Percentiles rank a stretch among this genome's conserved stretches.
Conservation (phyloP, 1,140 invertebrate species). For the Drosophila rufa region DNA sequence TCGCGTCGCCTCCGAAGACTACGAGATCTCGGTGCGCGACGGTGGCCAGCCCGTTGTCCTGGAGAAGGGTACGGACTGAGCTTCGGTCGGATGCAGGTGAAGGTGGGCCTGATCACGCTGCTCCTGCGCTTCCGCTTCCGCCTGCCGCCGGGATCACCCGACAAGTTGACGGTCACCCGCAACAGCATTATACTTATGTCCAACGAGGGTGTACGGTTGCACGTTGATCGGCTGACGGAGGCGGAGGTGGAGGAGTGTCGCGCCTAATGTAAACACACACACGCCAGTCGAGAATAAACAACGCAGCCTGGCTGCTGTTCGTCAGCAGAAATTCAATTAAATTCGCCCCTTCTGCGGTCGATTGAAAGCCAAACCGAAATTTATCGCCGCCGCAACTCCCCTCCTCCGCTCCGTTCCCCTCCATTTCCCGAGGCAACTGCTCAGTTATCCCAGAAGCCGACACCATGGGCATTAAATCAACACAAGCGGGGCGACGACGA, state of each 20-base stretch:
- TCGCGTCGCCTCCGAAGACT: slow-evolving; percentile 85
- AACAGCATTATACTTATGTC: slow-evolving; percentile 78
- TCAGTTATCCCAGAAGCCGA: slow-evolving; percentile 49
- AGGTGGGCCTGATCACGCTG: slow-evolving; percentile 58
- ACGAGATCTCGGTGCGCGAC: slow-evolving; percentile 82
- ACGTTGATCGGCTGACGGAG: slow-evolving; percentile 20
- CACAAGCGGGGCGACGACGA: slow-evolving; percentile 29
- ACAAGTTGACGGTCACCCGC: slow-evolving; percentile 70
- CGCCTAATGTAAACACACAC: slow-evolving; percentile 65
- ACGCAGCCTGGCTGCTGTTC: slow-evolving; percentile 7
- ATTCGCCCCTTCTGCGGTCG: slow-evolving; percentile 58
- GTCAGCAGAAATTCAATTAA: slow-evolving; percentile 67
- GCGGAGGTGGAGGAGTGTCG: slow-evolving; percentile 24
- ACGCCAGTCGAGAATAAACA: slow-evolving; percentile 20
- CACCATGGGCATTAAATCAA: slow-evolving; percentile 72
- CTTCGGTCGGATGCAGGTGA: slow-evolving; percentile 68
- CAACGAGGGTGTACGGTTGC: slow-evolving; percentile 42
- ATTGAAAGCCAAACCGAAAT: slow-evolving; percentile 76
- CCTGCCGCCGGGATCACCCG: slow-evolving; percentile 7
- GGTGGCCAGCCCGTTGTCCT: slow-evolving; percentile 52
- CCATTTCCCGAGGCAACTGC: slow-evolving; percentile 18
- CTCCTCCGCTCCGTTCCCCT: background rate
- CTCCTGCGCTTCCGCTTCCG: slow-evolving; percentile 73
- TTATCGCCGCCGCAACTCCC: slow-evolving; percentile 63
- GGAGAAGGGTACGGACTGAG: slow-evolving; percentile 85